Percentiles rank a stretch among this genome's conserved stretches.
phyloP scores from a whole-genome alignment of 2,113 vertebrate genomes.

The Pterocles gutturalis region DNA sequence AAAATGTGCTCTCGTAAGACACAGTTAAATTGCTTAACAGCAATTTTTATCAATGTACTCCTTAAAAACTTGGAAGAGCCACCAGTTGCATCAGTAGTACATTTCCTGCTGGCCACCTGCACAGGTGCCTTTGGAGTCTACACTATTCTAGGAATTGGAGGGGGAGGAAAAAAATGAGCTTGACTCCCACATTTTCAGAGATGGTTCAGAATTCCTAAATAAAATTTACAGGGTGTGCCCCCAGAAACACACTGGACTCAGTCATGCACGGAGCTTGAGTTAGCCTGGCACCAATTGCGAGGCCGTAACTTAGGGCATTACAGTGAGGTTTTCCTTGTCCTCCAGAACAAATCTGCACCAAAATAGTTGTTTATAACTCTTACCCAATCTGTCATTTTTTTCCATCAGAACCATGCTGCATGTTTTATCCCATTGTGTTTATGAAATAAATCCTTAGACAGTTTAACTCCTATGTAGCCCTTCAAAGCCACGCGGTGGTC shows the following conservation, averaged over 20 bases:
- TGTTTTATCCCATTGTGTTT: background rate
- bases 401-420: background rate
- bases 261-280: background rate
- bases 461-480: background rate
- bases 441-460: background rate
- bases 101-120: background rate
- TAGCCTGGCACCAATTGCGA: background rate
- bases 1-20: background rate
- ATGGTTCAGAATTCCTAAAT: background rate
- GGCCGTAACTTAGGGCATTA: background rate
- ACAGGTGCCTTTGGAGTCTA: background rate
- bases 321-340: background rate
- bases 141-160: background rate
- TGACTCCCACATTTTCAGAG: background rate
- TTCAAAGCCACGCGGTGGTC: background rate
- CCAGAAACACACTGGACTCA: fast-evolving
- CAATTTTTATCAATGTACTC: background rate
- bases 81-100: background rate
- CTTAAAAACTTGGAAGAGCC: background rate
- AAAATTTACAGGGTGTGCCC: background rate
- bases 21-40: background rate
- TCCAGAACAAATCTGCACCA: background rate
- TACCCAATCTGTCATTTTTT: background rate
- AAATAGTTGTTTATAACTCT: background rate
- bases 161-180: background rate